A percentile compares a stretch with the other conserved stretches of the same genome.
Conservation (phyloP, 2,888 invertebrate genomes). For the Sesia apiformis region DNA sequence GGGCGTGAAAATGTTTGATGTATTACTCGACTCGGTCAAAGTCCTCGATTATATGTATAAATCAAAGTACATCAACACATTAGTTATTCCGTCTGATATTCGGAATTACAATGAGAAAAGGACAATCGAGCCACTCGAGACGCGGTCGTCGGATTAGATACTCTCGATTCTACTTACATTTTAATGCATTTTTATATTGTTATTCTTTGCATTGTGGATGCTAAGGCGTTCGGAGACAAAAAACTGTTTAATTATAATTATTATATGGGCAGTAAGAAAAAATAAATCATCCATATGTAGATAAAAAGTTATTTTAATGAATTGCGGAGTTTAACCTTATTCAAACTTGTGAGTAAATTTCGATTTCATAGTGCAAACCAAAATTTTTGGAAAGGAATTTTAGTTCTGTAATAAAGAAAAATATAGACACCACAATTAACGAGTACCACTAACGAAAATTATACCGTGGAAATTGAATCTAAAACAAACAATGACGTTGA, state of each 20-base stretch:
- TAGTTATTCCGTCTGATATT: slow-evolving; percentile 38
- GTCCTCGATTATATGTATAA: slow-evolving; percentile 30
- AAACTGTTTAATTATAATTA: neutral
- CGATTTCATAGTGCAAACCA: neutral
- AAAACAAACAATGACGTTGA: slow-evolving; percentile 9
- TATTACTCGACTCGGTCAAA: slow-evolving; percentile 28
- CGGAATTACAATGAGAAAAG: slow-evolving; percentile 33
- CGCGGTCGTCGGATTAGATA: slow-evolving; percentile 57
- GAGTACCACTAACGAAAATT: no score
- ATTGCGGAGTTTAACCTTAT: no score
- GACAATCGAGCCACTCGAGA: slow-evolving; percentile 41
- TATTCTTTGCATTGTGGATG: slow-evolving; percentile 13
- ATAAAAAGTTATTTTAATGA: no score
- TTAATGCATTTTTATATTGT: slow-evolving; percentile 35
- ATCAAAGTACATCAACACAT: slow-evolving; percentile 45
- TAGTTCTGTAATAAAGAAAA: no score
- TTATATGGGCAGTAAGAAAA: neutral
- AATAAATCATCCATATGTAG: no score
- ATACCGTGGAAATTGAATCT: no score
- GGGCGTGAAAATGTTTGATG: slow-evolving; percentile 39
- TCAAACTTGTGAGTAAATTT: slow-evolving; percentile 9
- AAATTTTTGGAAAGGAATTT: neutral
- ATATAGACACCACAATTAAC: no score
- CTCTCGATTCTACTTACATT: slow-evolving; percentile 48
- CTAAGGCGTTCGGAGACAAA: slow-evolving; percentile 10